These are phyloP conservation scores for Parnassius glacialis DNA, from an alignment of 2,888 invertebrate species.

Conservation along the genomic window DNA sequence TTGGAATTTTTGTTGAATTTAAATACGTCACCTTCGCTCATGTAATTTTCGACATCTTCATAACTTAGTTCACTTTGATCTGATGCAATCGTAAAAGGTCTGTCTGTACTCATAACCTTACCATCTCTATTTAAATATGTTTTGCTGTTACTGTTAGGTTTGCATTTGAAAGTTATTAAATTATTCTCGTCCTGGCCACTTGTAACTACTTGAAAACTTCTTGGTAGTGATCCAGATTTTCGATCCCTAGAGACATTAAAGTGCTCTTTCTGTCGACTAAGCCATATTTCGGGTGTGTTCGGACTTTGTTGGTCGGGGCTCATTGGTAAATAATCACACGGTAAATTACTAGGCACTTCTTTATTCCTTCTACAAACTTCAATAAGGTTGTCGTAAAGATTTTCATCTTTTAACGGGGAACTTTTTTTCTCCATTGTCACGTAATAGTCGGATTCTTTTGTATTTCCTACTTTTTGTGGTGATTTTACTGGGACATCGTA, in stretches of 20 bases:
- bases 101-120: slow-evolving; percentile 81
- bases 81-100: slow-evolving; percentile 87
- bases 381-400: slow-evolving; percentile 64
- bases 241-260: slow-evolving; percentile 83
- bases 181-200: slow-evolving; percentile 74
- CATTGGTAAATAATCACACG: slow-evolving; percentile 70
- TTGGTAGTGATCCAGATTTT: slow-evolving; percentile 89
- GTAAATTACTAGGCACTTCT: slow-evolving; percentile 48
- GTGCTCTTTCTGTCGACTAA: slow-evolving; percentile 85
- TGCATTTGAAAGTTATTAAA: slow-evolving; percentile 65
- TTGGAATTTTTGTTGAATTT: slow-evolving; percentile 67
- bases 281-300: slow-evolving; percentile 85
- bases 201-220: slow-evolving; percentile 86
- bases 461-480: slow-evolving; percentile 50
- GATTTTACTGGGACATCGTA: slow-evolving; percentile 69
- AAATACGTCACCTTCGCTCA: slow-evolving; percentile 68
- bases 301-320: slow-evolving; percentile 75
- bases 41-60: slow-evolving; percentile 83
- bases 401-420: slow-evolving; percentile 48
- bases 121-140: slow-evolving; percentile 82
- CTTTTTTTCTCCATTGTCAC: slow-evolving; percentile 61
- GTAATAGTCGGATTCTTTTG: slow-evolving; percentile 52
- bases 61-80: slow-evolving; percentile 85
- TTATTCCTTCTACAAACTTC: slow-evolving; percentile 67
- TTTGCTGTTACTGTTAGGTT: slow-evolving; percentile 69